Evolutionary conservation across 2,888 invertebrate genomes (phyloP).

Genomic region (Microplitis manilae): DNA sequence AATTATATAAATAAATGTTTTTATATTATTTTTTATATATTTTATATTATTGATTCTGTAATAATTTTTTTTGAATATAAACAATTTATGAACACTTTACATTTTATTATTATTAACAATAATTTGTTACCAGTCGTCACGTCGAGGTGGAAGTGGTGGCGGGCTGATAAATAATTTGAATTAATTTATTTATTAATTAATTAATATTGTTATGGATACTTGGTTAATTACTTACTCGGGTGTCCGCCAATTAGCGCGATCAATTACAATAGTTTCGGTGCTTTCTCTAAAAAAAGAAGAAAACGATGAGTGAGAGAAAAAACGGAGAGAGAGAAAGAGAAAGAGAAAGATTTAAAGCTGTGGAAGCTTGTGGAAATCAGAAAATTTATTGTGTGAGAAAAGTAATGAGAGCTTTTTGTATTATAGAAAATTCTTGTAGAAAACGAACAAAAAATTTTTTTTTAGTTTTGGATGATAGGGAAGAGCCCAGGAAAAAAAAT

Average conservation of each 20-base stretch:
- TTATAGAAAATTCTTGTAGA: background rate
- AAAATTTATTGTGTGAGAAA: no score
- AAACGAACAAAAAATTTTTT: no score
- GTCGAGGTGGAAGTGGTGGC: constrained; percentile 58
- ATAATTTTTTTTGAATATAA: constrained; percentile 2
- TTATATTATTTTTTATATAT: constrained; percentile 19
- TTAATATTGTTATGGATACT: background rate
- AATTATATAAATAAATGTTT: constrained; percentile 19
- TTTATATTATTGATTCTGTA: constrained; percentile 24
- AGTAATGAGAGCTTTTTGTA: background rate
- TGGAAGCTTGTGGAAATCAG: no score
- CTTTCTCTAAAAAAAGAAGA: constrained; percentile 56
- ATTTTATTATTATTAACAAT: constrained; percentile 4
- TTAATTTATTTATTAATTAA: constrained; percentile 10
- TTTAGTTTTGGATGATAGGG: no score
- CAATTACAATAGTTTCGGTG: constrained; percentile 61
- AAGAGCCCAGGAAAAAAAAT: no score
- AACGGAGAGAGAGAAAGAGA: no score
- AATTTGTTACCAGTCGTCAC: constrained; percentile 57
- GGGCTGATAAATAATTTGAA: constrained; percentile 56
- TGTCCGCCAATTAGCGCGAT: constrained; percentile 64
- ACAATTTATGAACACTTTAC: constrained; percentile 22
- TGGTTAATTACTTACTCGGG: constrained; percentile 61
- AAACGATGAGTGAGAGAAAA: no score
- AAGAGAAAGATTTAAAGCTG: no score